Base-by-base conservation (phyloP, 2,888 invertebrate species). In the Parascotia fuliginaria region DNA sequence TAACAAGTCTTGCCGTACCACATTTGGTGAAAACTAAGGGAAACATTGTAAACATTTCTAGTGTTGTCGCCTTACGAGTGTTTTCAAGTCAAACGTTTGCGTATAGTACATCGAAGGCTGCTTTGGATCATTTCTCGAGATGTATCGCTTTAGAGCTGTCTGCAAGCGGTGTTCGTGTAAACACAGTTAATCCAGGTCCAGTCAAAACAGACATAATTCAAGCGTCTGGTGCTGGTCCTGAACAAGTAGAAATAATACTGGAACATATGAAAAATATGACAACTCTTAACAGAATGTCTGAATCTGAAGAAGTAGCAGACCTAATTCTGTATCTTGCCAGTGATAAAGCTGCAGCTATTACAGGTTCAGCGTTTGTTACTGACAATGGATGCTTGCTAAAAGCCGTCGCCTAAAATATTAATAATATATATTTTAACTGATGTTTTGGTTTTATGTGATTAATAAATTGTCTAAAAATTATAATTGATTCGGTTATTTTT, bases 41-140 rank as follows among this genome's bases (percentile, higher is more conserved):
- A 9, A 95, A 94, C 55, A 95, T 97, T 62, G 96, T 98, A 0
- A 98, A 98, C 81, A 95, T 59, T 0, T 59, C 62, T 19, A 62
- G 54, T 9, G 13, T 59, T 3, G 56, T 45, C 1, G 34, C 45
- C 15, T 0, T 47, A 1, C 34, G 43, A 4, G 34, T 48, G 3
- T 0, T 33, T 0, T 11, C 22, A 1, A 9, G 38, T 0, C 9
- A 43, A 1, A 24, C 29, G 15, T 65, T 63, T 34, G 9, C 57
- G 0, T 63, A 72, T 33, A 14, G 40, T 19, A 29, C 61, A 0
- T 70, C 73, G 0, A 75, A 75, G 22, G 70, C 73, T n/a, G 70
- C 42, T 1, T 15, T 75, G 2, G 60, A 65, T 39, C 65, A 66
- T 36, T 78, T 78, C 15, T 65, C 73, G 3, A 65, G 66, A 36